Evolutionary conservation across 2,113 vertebrate genomes (phyloP).

Genomic region (Thalassoma bifasciatum): DNA sequence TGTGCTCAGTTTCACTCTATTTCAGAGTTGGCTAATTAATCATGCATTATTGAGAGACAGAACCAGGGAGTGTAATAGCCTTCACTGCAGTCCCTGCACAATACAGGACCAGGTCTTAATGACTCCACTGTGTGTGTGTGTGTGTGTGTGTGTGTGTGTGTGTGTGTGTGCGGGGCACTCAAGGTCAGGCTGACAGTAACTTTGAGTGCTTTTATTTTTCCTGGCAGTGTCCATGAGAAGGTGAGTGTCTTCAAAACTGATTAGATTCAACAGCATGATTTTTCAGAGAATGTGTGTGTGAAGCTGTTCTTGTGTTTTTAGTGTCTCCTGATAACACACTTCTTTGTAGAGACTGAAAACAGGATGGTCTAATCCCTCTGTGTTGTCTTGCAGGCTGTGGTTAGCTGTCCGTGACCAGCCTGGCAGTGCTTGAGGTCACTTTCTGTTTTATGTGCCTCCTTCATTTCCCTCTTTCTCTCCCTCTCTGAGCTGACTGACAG

Average conservation of each 20-base stretch:
- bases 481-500: conserved; percentile 22
- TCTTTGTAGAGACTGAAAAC: conserved; percentile 1
- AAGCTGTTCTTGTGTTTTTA: not conserved
- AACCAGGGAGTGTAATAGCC: conserved; percentile 74
- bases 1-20: conserved; percentile 81
- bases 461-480: conserved; percentile 18
- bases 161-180: conserved; percentile 17
- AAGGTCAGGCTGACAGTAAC: conserved; percentile 61
- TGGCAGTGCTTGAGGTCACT: conserved; percentile 54
- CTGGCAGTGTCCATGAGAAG: not conserved
- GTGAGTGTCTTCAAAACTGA: not conserved
- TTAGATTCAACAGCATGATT: not conserved
- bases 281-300: too few species aligned
- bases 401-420: conserved; percentile 37
- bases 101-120: conserved; percentile 57
- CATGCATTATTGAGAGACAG: conserved; percentile 85
- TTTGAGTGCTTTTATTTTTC: conserved; percentile 40
- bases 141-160: not conserved
- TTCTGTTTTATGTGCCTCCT: conserved; percentile 41
- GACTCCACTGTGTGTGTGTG: conserved; percentile 23
- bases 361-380: conserved; percentile 21
- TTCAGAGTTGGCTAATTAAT: conserved; percentile 83
- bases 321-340: conserved; percentile 6
- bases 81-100: conserved; percentile 73
- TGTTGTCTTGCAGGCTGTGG: conserved; percentile 11